Conservation (phyloP, 2,797 vertebrate genomes). For the Neosilurus hyrtlii region DNA sequence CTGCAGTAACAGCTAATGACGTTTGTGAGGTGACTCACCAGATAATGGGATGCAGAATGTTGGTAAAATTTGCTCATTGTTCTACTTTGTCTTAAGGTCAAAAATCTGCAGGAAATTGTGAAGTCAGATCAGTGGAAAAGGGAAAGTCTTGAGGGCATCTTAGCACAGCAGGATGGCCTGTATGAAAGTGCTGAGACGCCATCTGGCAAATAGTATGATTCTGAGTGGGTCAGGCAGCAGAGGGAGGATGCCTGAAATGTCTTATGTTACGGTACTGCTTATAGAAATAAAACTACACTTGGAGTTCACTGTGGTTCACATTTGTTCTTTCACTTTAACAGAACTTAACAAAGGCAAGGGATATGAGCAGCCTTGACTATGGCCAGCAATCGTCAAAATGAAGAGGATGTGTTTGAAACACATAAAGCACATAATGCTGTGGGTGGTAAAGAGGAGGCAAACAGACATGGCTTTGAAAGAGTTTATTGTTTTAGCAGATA, state of each 20-base stretch:
- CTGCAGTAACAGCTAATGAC: not conserved
- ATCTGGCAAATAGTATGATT: slow-evolving; percentile 23
- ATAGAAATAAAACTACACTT: slow-evolving; percentile 48
- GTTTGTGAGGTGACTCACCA: slow-evolving; percentile 47
- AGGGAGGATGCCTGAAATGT: slow-evolving; percentile 23
- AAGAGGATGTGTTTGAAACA: slow-evolving; percentile 24
- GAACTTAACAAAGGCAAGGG: not conserved
- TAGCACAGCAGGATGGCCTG: slow-evolving; percentile 31
- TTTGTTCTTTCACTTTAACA: not conserved
- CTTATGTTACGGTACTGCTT: slow-evolving; percentile 44
- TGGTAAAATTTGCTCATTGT: slow-evolving; percentile 18
- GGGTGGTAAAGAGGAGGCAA: slow-evolving; percentile 14
- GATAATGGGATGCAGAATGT: slow-evolving; percentile 1
- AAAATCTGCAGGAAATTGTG: slow-evolving; percentile 3
- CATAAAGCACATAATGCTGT: slow-evolving; percentile 19
- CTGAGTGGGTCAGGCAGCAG: slow-evolving; percentile 11
- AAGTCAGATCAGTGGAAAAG: slow-evolving; percentile 17
- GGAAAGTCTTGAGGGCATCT: slow-evolving; percentile 11
- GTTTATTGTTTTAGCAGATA: slow-evolving; percentile 32
- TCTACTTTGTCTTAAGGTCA: slow-evolving; percentile 7
- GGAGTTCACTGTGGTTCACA: not conserved
- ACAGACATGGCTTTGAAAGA: not conserved
- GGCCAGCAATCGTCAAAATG: not conserved
- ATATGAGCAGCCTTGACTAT: not conserved
- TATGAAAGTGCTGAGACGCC: slow-evolving; percentile 42